phyloP scores from a whole-genome alignment of 92 coral and sea anemone genomes.

The Parazoanthus darwini region DNA sequence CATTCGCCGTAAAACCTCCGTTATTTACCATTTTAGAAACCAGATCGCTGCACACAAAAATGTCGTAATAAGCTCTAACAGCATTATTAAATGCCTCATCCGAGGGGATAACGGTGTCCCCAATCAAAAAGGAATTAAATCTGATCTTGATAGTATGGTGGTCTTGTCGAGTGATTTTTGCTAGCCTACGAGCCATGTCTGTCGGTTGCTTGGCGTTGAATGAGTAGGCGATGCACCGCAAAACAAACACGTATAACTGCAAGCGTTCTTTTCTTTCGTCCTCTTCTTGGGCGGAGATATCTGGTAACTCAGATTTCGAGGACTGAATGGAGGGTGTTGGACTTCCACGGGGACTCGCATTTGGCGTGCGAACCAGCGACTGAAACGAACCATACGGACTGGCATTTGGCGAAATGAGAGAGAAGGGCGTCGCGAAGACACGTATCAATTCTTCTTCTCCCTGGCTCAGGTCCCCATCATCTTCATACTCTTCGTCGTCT shows the following conservation, averaged over 20 bases:
- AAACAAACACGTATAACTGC: slow-evolving; percentile 88
- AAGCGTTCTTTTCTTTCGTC: slow-evolving; percentile 84
- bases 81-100: slow-evolving; percentile 94
- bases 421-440: neutral
- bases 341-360: slow-evolving; percentile 49
- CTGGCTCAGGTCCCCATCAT: slow-evolving; percentile 1
- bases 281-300: slow-evolving; percentile 60
- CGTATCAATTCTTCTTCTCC: slow-evolving; percentile 23
- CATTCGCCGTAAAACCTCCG: slow-evolving; percentile 93
- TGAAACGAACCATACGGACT: slow-evolving; percentile 65
- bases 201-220: slow-evolving; percentile 97
- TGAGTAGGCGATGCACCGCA: slow-evolving; percentile 88
- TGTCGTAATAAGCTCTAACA: slow-evolving; percentile 80
- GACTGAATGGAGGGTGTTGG: slow-evolving; percentile 88
- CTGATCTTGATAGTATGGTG: slow-evolving; percentile 75
- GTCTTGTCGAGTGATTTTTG: slow-evolving; percentile 84
- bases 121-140: slow-evolving; percentile 80
- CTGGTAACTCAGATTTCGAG: slow-evolving; percentile 58
- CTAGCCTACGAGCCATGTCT: slow-evolving; percentile 84
- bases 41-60: slow-evolving; percentile 89
- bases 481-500: slow-evolving; percentile 31
- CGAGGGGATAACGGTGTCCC: slow-evolving; percentile 84
- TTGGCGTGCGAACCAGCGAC: slow-evolving; percentile 62
- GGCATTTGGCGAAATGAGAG: slow-evolving; percentile 51
- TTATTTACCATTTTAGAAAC: slow-evolving; percentile 86